Percentiles rank a stretch among this genome's conserved stretches.
phyloP scores from a whole-genome alignment of 2,113 vertebrate genomes.

The Percopsis transmontana region DNA sequence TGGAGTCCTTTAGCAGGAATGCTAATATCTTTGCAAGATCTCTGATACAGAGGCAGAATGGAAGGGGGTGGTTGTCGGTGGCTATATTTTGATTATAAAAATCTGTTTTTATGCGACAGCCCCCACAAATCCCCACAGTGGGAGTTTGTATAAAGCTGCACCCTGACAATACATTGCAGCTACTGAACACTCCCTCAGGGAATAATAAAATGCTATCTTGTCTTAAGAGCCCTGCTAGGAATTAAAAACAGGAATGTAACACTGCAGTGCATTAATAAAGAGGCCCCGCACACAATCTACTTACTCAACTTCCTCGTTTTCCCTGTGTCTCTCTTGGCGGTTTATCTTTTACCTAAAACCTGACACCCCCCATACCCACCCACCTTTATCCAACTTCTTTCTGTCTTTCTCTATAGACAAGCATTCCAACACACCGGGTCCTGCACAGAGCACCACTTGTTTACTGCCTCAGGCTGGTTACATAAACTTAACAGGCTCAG shows the following conservation, averaged over 20 bases:
- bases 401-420: constrained; percentile 23
- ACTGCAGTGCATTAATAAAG: neutral
- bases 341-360: constrained; percentile 45
- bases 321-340: constrained; percentile 16
- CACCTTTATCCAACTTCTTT: constrained; percentile 13
- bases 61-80: neutral
- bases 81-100: neutral
- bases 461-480: constrained; percentile 65
- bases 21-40: constrained; percentile 2
- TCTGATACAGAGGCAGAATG: neutral
- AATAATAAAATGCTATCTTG: too few relatives aligned
- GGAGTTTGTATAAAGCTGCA: too few relatives aligned
- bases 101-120: neutral
- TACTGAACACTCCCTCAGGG: too few relatives aligned
- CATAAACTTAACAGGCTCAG: constrained; percentile 64
- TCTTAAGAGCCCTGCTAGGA: too few relatives aligned
- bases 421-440: constrained; percentile 56
- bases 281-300: constrained; percentile 6
- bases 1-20: neutral
- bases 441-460: constrained; percentile 72
- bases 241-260: neutral
- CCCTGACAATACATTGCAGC: too few relatives aligned
- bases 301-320: constrained; percentile 40
- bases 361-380: constrained; percentile 1
- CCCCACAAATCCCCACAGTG: too few relatives aligned